Conservation (phyloP, 2,113 vertebrate species). For the Sinosuthora webbiana region DNA sequence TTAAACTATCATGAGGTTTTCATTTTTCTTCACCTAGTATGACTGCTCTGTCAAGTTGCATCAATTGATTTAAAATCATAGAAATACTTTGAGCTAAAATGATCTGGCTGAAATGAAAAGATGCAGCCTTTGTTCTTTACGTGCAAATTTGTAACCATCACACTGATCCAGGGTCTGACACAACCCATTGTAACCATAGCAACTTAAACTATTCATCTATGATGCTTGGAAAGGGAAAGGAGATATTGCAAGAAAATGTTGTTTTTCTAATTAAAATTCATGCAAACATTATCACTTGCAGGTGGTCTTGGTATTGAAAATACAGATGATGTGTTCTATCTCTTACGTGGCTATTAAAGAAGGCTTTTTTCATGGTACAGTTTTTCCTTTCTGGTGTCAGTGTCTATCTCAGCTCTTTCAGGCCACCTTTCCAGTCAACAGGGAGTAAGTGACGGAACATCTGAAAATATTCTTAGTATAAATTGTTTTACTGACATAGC, state of each 20-base stretch:
- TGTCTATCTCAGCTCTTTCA: neutral
- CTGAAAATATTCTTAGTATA: neutral
- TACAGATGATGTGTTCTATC: neutral
- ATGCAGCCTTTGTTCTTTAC: constrained; percentile 11
- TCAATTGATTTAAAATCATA: neutral
- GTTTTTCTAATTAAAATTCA: constrained; percentile 47
- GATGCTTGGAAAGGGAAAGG: constrained; percentile 13
- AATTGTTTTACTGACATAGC: constrained; percentile 3
- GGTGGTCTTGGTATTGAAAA: constrained; percentile 3
- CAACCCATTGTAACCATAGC: constrained; percentile 50
- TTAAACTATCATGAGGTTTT: constrained; percentile 62
- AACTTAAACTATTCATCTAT: constrained; percentile 40
- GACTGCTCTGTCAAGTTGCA: constrained; percentile 24
- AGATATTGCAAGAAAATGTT: constrained; percentile 47
- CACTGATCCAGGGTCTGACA: constrained; percentile 40
- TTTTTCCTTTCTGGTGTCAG: neutral
- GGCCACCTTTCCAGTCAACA: neutral
- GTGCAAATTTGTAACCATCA: constrained; percentile 40
- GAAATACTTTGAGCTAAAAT: constrained; percentile 20
- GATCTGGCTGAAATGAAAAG: constrained; percentile 14
- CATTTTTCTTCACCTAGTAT: constrained; percentile 50
- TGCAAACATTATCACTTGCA: constrained; percentile 37
- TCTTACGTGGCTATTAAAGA: neutral
- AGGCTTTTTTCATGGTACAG: neutral
- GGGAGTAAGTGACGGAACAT: neutral